Percentiles rank a stretch among this genome's conserved stretches.
Evolutionary conservation across 2,797 vertebrate species (phyloP).

Genomic region (Saxicola maurus): DNA sequence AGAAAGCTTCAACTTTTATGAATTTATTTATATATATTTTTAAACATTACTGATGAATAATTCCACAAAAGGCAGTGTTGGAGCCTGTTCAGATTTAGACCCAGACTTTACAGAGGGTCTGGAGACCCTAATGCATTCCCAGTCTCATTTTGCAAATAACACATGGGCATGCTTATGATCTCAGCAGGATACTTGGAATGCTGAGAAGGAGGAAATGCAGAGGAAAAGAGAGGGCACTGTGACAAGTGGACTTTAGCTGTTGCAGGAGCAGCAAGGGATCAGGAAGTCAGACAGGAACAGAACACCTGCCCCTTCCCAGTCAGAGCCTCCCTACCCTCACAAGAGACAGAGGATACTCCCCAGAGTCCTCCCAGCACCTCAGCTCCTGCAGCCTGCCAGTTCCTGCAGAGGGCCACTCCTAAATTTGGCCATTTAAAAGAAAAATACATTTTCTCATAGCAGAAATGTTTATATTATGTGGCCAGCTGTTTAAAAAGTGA

Average conservation of each 20-base stretch:
- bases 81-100: background rate
- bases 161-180: fast-evolving
- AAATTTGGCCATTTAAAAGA: background rate
- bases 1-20: background rate
- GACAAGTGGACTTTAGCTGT: background rate
- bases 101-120: background rate
- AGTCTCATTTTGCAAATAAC: background rate
- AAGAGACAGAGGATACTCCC: background rate
- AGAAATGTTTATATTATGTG: background rate
- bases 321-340: background rate
- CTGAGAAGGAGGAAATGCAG: background rate
- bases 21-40: background rate
- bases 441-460: background rate
- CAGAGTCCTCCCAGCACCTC: background rate
- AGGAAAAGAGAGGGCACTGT: background rate
- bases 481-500: background rate
- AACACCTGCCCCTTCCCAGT: background rate
- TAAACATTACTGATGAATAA: background rate
- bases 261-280: background rate
- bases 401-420: background rate
- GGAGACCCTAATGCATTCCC: background rate
- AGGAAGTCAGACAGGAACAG: background rate
- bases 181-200: background rate
- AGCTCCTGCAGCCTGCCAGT: background rate
- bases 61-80: background rate